Evolutionary conservation across 1,140 invertebrate species (phyloP).

Genomic region (Phymastichus coffea): DNA sequence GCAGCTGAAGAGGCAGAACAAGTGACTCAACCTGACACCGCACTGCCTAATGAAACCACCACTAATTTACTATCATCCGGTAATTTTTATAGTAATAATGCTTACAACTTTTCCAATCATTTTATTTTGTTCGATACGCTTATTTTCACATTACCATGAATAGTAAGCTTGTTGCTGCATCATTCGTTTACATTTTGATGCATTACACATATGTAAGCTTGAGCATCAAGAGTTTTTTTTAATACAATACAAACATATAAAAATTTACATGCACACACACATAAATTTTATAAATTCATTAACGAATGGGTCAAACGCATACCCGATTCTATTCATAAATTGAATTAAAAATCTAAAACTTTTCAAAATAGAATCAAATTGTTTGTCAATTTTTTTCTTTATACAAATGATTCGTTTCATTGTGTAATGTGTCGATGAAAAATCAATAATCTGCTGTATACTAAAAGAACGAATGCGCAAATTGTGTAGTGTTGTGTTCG

Average conservation of each 20-base stretch:
- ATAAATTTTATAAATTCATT: too few relatives aligned
- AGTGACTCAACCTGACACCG: constrained; percentile 57
- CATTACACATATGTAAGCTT: constrained; percentile 9
- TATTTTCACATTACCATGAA: constrained; percentile 10
- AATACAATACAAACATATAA: too few relatives aligned
- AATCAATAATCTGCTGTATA: too few relatives aligned
- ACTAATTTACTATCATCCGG: constrained; percentile 73
- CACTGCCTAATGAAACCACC: constrained; percentile 59
- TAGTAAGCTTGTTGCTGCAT: constrained; percentile 25
- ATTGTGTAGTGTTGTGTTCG: constrained; percentile 47
- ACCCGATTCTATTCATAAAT: too few relatives aligned
- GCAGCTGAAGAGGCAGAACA: constrained; percentile 73
- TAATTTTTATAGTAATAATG: constrained; percentile 45
- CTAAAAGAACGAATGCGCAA: too few relatives aligned
- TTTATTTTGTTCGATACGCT: constrained; percentile 3
- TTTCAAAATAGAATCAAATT: too few relatives aligned
- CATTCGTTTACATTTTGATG: constrained; percentile 26
- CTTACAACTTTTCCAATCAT: constrained; percentile 15
- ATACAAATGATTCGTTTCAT: too few relatives aligned
- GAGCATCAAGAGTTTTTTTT: constrained; percentile 5
- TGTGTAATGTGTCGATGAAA: too few relatives aligned
- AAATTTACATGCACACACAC: too few relatives aligned
- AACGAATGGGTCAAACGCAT: too few relatives aligned
- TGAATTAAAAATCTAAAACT: neutral
- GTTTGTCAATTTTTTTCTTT: too few relatives aligned